Base-by-base conservation (phyloP, 2,797 vertebrate species). In the Chelon auratus region DNA sequence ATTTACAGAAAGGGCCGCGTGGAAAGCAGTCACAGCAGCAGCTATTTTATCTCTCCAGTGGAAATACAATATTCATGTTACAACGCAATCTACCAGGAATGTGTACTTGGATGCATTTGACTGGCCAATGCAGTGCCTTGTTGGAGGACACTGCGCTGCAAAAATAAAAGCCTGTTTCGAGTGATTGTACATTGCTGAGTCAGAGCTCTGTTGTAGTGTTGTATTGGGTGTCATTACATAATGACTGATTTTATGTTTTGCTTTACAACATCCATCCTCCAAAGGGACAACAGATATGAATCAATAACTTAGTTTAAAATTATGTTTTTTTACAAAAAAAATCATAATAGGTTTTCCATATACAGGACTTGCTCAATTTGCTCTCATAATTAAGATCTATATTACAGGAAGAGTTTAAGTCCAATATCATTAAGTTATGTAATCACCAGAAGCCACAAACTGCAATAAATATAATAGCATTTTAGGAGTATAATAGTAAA, bases 401-500 rank as follows among this genome's bases (percentile, higher is more conserved):
- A 51, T 62, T 57, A 24, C 13, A 40, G 26, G 69, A 65, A 39
- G 15, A 63, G 56, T 26, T 11, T 39, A 61, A 33, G 10, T 62
- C 18, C 26, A 17, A 50, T 52, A 53, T 55, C 42, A 54, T 73
- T 54, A 60, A 55, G 58, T 64, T 37, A 42, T 50, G 13, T 9
- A 60, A 66, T 59, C 26, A 53, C 43, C 62, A 56, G 48, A 39
- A 40, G 62, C 47, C 51, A 78, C 42, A 39, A 58, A 48, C 43
- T 67, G 22, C 24, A 66, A 53, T 62, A 20, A 48, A 51, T 60
- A 62, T 43, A 56, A 58, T 43, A 36, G 4, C 24, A 51, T 30
- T 18, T 42, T 7, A 63, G 53, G 40, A 2, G 17, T 58, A 65
- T 59, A 43, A 63, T 30, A 14, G 22, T 40, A 15, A 39, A 56